These are phyloP conservation scores for Pycnonotus jocosus DNA, from an alignment of 2,113 vertebrate genomes.

Conservation along the genomic window DNA sequence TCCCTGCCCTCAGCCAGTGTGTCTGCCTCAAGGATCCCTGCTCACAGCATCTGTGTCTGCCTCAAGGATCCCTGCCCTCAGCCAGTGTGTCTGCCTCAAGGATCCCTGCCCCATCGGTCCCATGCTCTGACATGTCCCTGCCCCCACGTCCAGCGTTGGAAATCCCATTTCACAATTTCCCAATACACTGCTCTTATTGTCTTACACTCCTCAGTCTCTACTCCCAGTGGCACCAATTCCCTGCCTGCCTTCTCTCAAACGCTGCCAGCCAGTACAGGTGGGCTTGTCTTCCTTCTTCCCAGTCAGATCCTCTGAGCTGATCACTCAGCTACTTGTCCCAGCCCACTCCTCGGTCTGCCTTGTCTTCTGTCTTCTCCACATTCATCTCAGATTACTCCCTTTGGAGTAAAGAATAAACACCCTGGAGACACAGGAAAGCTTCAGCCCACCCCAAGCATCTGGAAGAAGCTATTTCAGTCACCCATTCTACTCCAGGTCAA, in stretches of 20 bases:
- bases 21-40: background rate
- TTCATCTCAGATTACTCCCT: background rate
- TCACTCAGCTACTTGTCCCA: background rate
- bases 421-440: background rate
- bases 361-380: background rate
- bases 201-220: background rate
- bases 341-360: background rate
- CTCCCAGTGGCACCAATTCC: background rate
- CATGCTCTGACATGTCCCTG: background rate
- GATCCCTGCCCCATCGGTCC: background rate
- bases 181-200: background rate
- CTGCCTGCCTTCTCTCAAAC: background rate
- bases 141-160: fast-evolving
- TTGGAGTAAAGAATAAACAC: background rate
- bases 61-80: background rate
- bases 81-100: too few species aligned
- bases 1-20: background rate
- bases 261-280: background rate
- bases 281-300: background rate
- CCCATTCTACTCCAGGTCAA: fast-evolving
- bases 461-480: background rate
- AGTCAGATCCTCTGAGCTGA: fast-evolving
- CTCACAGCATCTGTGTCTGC: too few species aligned
- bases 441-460: background rate
- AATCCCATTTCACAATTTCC: background rate